phyloP scores from a whole-genome alignment of 1,140 invertebrate species.

The Hycleus phaleratus region DNA sequence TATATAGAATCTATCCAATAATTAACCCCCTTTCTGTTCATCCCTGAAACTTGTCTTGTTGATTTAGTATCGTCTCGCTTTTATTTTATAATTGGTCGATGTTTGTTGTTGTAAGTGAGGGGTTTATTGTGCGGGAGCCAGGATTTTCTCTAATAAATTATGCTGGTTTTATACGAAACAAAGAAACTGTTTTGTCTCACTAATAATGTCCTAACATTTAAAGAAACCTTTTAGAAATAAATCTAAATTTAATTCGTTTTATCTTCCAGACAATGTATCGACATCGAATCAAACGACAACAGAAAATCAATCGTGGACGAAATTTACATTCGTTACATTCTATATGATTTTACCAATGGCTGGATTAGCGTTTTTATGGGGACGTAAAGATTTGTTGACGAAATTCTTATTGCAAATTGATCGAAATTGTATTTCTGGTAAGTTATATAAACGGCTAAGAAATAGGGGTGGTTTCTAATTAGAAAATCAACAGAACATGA shows the following conservation, averaged over 20 bases:
- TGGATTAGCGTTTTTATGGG: slow-evolving; percentile 19
- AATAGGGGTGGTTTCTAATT: neutral
- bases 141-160: slow-evolving; percentile 14
- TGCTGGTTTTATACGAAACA: slow-evolving; percentile 15
- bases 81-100: slow-evolving; percentile 16
- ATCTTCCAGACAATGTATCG: slow-evolving; percentile 5
- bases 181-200: slow-evolving; percentile 16
- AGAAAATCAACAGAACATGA: slow-evolving; percentile 1
- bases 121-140: slow-evolving; percentile 12
- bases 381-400: slow-evolving; percentile 20
- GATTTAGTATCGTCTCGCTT: slow-evolving; percentile 10
- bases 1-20: neutral
- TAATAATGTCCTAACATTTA: slow-evolving; percentile 10
- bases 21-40: neutral
- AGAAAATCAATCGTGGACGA: slow-evolving; percentile 5
- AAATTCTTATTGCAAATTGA: slow-evolving; percentile 26
- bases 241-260: neutral
- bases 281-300: neutral
- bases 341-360: slow-evolving; percentile 28
- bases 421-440: slow-evolving; percentile 26
- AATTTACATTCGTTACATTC: slow-evolving; percentile 12
- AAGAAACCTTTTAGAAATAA: neutral
- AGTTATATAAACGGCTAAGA: neutral
- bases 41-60: slow-evolving; percentile 12
- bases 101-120: slow-evolving; percentile 6